Evolutionary conservation across 2,888 invertebrate species (phyloP), one percentile per base, ranked within the genome.

Genomic region (Pyrgus malvae): DNA sequence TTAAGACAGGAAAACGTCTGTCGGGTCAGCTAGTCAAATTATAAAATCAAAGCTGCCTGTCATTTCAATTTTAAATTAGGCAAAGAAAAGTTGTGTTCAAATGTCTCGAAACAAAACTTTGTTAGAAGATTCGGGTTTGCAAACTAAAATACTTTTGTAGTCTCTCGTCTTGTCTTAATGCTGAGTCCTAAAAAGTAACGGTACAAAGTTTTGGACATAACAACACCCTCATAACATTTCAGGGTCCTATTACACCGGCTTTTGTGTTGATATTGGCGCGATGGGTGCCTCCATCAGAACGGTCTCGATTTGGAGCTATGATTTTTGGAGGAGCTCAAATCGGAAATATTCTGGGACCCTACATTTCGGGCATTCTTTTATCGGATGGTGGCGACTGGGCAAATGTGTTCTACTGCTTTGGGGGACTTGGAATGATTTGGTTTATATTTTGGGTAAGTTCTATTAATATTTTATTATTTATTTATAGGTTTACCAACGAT

Each of bases 231-330:
- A 46, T 58, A 45, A 46, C 56, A 23, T 66, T 77, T 45, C 61
- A 92, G 92, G 92, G 92, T 31, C 90, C 91, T 8, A 91, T 92
- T 0, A 92, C 91, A 57, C 93, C 91, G 38, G 93, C 93, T 0
- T 92, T 94, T 74, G 91, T 92, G 8, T 78, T 91, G 0, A 67
- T 93, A 6, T 71, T 93, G 59, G 91, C 93, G 0, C 81, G 92
- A 66, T 93, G 93, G 93, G 89, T 91, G 0, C 92, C 92, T 0
- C 90, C 92, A 0, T 67, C 82, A 3, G 93, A 93, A 63, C 73
- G 93, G 25, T 91, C 92, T 3, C 74, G 86, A 37, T 83, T 93
- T 33, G 92, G 92, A 0, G 91, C 92, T 1, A 87, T 93, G 72
- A 91, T 92, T 49, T 93, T 92, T 54, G 91, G 92, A 21, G 92